phyloP scores from a whole-genome alignment of 2,888 invertebrate species.

The Alviniconcha strummeri region DNA sequence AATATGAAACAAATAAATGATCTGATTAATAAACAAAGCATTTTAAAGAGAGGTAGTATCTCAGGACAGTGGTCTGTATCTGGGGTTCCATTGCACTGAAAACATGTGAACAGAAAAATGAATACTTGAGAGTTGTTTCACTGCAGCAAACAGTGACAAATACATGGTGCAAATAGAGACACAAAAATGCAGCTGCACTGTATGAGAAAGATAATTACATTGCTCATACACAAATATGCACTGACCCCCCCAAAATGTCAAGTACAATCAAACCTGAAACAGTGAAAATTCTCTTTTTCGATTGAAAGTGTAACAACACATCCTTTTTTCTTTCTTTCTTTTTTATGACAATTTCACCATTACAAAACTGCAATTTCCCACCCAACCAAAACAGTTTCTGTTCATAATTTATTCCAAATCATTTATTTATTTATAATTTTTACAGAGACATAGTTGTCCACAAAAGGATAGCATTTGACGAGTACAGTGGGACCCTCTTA shows the following conservation, averaged over 20 bases:
- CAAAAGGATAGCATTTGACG: too few relatives aligned
- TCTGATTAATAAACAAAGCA: too few relatives aligned
- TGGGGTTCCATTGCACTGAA: too few relatives aligned
- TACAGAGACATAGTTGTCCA: not conserved
- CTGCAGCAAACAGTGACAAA: too few relatives aligned
- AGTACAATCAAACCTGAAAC: constrained; percentile 15
- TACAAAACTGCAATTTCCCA: too few relatives aligned
- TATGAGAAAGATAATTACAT: not conserved
- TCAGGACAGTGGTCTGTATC: too few relatives aligned
- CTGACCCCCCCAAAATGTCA: not conserved
- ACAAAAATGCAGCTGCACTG: constrained; percentile 8
- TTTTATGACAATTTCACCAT: not conserved
- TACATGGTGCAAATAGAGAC: not conserved
- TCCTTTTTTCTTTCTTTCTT: not conserved
- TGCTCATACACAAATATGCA: not conserved
- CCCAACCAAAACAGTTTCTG: too few relatives aligned
- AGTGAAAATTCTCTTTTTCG: constrained; percentile 19
- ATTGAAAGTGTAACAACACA: not conserved
- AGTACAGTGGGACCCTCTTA: too few relatives aligned
- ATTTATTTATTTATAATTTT: not conserved
- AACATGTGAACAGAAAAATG: too few relatives aligned
- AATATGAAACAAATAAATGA: too few relatives aligned
- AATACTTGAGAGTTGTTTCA: too few relatives aligned
- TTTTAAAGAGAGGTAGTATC: too few relatives aligned
- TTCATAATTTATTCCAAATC: not conserved